A percentile compares a stretch with the other conserved stretches of the same genome.
Evolutionary conservation across 2,113 vertebrate genomes (phyloP).

Genomic region (Rhizomys pruinosus): DNA sequence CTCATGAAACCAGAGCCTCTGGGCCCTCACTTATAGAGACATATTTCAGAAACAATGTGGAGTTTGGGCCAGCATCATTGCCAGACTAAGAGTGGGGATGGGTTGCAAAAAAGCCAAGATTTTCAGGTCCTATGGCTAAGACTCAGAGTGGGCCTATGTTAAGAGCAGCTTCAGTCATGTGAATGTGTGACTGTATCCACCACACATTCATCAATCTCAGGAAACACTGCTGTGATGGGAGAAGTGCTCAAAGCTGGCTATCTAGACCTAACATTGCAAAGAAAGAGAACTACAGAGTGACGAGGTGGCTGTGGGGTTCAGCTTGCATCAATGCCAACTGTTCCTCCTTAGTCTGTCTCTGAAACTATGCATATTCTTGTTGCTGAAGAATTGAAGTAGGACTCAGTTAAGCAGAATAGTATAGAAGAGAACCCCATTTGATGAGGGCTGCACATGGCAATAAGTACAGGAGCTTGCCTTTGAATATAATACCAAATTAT

Average conservation of each 20-base stretch:
- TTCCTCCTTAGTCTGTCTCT: accelerated
- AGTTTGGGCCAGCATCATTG: neutral
- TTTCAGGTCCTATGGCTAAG: neutral
- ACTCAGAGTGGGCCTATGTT: no score
- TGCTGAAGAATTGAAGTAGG: neutral
- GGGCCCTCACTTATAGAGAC: no score
- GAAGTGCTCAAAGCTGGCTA: neutral
- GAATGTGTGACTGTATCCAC: no score
- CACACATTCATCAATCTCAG: neutral
- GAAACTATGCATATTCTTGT: neutral
- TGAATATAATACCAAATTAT: no score
- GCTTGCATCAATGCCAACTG: no score
- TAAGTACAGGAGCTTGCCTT: neutral
- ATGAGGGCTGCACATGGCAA: neutral
- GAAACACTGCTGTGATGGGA: neutral
- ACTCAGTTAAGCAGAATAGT: neutral
- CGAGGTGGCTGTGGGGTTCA: neutral
- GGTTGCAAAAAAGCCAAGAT: no score
- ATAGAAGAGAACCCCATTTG: neutral
- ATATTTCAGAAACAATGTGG: neutral
- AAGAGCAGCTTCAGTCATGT: neutral
- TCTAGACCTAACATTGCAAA: neutral
- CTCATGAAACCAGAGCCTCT: neutral
- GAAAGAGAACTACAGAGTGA: neutral
- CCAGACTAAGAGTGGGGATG: neutral